Percentiles rank a stretch among this genome's conserved stretches.
phyloP scores from a whole-genome alignment of 2,888 invertebrate species.

The Masnerella sp. region DNA sequence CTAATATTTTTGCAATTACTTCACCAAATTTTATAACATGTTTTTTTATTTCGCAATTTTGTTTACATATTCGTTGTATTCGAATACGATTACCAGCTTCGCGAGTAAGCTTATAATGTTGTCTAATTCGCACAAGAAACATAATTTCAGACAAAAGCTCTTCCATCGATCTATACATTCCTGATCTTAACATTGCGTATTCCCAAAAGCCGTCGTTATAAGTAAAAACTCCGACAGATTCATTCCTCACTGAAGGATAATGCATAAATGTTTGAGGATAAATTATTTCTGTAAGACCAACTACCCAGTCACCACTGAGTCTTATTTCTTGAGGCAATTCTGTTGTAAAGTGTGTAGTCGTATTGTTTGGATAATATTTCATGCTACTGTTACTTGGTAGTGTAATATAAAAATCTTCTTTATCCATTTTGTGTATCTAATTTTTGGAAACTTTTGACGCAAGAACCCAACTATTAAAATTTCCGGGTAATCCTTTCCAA shows the following conservation, averaged over 20 bases:
- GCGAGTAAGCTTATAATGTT: neutral
- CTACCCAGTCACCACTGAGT: conserved; percentile 9
- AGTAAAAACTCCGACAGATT: neutral
- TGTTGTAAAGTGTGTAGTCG: conserved; percentile 8
- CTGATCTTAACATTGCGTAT: neutral
- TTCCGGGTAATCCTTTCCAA: neutral
- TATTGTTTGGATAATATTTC: conserved; percentile 23
- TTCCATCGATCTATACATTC: neutral
- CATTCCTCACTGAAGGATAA: neutral
- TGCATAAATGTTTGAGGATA: conserved; percentile 4
- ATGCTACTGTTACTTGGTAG: conserved; percentile 16
- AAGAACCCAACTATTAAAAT: conserved; percentile 1
- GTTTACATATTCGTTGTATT: neutral
- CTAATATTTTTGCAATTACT: neutral
- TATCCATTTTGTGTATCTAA: conserved; percentile 6
- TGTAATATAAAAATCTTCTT: conserved; percentile 18
- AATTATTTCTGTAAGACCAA: conserved; percentile 10
- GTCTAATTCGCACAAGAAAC: neutral
- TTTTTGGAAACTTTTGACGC: too few relatives aligned
- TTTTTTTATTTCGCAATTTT: neutral
- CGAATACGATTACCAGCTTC: neutral
- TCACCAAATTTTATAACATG: neutral
- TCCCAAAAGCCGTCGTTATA: neutral
- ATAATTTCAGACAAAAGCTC: neutral
- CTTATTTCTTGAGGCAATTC: conserved; percentile 11